Evolutionary conservation across 2,888 invertebrate genomes (phyloP), one percentile per base, ranked within the genome.

Genomic region (Macaria notata): DNA sequence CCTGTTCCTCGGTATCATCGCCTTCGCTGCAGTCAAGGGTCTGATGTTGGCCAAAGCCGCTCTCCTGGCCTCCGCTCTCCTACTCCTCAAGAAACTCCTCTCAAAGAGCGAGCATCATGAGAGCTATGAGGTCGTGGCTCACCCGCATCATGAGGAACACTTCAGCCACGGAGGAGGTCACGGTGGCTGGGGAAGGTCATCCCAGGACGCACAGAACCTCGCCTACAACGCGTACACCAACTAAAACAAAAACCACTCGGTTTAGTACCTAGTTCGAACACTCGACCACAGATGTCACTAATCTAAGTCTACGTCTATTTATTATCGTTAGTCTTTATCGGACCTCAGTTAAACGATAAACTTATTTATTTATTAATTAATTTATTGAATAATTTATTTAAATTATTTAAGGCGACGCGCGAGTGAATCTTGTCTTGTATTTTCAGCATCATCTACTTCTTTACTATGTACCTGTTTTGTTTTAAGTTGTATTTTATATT

Each of bases 31-130:
- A 44, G 93, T 97, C 92, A 97, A 97, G 93, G 97, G 97, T 62
- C 92, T 97, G 68, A 88, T 96, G 75, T 93, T 97, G 69, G 96
- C 96, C 72, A 97, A 97, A 92, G 94, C 97, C 62, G 96, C 97
- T 3, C 92, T 97, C 30, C 91, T 96, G 54, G 93, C 97, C 64
- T 94, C 96, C 51, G 94, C 93, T 59, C 92, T 96, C 61, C 93
- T 97, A 60, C 86, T 91, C 1, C 79, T 92, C 63, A 92, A 92
- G 86, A 97, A 97, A 76, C 92, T 97, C 4, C 85, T 96, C 47
- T 93, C 94, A 48, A 95, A 96, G 79, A 92, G 94, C 60, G 94
- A 92, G 7, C 83, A 92, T 59, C 92, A 93, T 60, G 94, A 95
- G 71, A 95, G 95, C 75, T 96, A 96, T 78, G 97, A 96, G 74